Evolutionary conservation across 2,113 vertebrate species (phyloP), one percentile per base, ranked within the genome.

Genomic region (Phrynosoma blainvillii): DNA sequence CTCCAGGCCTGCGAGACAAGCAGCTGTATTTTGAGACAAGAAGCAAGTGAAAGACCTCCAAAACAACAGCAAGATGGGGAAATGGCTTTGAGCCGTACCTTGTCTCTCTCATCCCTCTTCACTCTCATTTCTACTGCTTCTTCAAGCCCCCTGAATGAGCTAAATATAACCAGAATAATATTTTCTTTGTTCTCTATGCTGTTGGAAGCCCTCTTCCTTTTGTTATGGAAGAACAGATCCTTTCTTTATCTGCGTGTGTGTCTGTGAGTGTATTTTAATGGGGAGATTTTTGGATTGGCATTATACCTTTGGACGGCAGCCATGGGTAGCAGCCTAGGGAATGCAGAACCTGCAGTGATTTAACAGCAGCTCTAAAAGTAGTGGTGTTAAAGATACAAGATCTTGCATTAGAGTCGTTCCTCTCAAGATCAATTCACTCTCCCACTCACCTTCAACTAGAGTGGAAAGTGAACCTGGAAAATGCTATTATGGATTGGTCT

Each of bases 301-400:
- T 62, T 88, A n/a, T 82, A 1, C 87, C 83, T 92, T 95, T 94
- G 91, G 88, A 87, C 54, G 82, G 84, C 85, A 92, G 77, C 86
- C 84, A 70, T 54, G 66, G 89, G 84, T 91, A 82, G 71, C 90
- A 76, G 82, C 87, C 88, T 82, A 85, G 62, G 93, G 87, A 42
- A 78, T 85, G 90, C 7, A 70, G 76, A 90, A 93, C 20, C 12
- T 27, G 79, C 88, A 78, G 84, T 85, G 82, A 91, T 94, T 93
- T 93, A 95, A 90, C 87, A 0, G 1, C 13, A 42, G 89, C 90
- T 93, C 94, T 93, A 90, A 87, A 94, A 88, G 86, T 90, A 93
- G 79, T 90, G 84, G 84, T 90, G 90, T 75, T 93, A 84, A 91
- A 95, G 86, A 77, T 87, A 91, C 71, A 94, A 88, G 89, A 86